These are phyloP conservation scores for Octopus sinensis DNA, from an alignment of 1,140 invertebrate species.

Conservation along the genomic window DNA sequence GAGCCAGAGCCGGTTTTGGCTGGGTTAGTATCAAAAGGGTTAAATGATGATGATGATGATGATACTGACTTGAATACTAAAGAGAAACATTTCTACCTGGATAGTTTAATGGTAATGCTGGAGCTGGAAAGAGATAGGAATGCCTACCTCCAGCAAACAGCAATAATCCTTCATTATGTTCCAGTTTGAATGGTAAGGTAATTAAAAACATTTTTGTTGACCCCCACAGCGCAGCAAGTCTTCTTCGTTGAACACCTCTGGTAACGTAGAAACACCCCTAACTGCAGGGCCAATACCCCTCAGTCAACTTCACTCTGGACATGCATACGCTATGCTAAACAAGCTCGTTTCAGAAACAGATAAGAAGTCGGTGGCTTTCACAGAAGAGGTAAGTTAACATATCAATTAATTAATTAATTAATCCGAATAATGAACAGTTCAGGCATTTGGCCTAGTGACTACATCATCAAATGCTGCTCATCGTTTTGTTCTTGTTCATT, in stretches of 20 bases:
- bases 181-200: not conserved
- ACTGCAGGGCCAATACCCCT: constrained; percentile 37
- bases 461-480: too few relatives aligned
- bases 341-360: constrained; percentile 92
- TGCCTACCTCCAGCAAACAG: too few relatives aligned
- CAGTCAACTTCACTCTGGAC: constrained; percentile 64
- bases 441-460: too few relatives aligned
- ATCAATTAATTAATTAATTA: not conserved
- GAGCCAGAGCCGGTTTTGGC: too few relatives aligned
- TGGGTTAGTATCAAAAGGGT: too few relatives aligned
- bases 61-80: too few relatives aligned
- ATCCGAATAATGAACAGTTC: too few relatives aligned
- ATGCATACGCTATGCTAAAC: constrained; percentile 80
- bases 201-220: not conserved
- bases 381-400: constrained; percentile 57
- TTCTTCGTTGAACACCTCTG: constrained; percentile 22
- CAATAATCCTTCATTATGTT: not conserved
- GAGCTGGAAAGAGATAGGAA: too few relatives aligned
- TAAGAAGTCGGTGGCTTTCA: constrained; percentile 88
- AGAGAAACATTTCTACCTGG: too few relatives aligned
- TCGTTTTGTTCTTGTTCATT: too few relatives aligned
- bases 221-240: constrained; percentile 21
- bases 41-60: too few relatives aligned
- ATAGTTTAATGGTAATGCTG: too few relatives aligned
- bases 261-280: constrained; percentile 32